Conservation (phyloP, 2,797 vertebrate genomes). For the Poecile montanus region DNA sequence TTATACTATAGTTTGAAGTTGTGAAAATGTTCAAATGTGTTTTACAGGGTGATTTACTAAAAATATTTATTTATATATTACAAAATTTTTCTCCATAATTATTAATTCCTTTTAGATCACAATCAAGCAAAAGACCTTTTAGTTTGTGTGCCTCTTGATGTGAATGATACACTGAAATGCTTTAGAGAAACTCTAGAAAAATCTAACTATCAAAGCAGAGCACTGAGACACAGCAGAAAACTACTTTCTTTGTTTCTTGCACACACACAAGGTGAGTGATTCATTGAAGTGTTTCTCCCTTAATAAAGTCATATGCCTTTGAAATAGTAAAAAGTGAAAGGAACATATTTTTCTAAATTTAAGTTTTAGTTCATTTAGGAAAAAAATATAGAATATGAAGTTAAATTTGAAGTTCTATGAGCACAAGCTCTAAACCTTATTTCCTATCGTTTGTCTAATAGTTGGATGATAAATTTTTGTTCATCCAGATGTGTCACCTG, state of each 20-base stretch:
- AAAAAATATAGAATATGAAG: background rate
- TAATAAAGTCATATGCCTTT: background rate
- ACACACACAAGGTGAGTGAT: constrained; percentile 79
- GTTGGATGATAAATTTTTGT: background rate
- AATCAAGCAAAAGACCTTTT: constrained; percentile 73
- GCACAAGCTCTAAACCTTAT: background rate
- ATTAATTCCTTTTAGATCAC: constrained; percentile 72
- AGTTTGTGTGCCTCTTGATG: constrained; percentile 87
- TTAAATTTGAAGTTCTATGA: background rate
- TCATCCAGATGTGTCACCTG: background rate
- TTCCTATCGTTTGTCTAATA: background rate
- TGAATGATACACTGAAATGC: constrained; percentile 84
- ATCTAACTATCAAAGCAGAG: constrained; percentile 77
- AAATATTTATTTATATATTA: background rate
- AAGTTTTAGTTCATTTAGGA: background rate
- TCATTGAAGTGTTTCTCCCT: background rate
- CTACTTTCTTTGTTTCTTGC: constrained; percentile 86
- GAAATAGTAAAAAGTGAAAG: background rate
- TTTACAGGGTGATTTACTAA: background rate
- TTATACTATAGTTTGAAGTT: background rate
- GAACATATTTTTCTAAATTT: background rate
- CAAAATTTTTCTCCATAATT: background rate
- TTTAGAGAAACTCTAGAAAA: constrained; percentile 85
- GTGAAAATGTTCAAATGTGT: background rate
- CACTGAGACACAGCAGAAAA: constrained; percentile 86